Base-by-base conservation (phyloP, 2,113 vertebrate species). In the Pseudopipra pipra region DNA sequence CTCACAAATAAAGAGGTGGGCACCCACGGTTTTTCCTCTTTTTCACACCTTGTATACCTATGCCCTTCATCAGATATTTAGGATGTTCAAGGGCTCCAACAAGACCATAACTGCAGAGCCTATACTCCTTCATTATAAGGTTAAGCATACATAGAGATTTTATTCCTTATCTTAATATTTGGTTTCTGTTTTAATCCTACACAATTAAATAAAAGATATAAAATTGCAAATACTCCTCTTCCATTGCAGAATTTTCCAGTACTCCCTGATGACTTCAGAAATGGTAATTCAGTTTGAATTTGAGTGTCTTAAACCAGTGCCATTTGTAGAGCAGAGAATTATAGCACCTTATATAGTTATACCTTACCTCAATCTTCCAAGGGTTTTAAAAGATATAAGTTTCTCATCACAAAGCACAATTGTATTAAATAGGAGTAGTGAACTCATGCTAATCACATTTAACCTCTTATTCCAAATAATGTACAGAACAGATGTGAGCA, bases 391-490 rank as follows among this genome's bases (percentile, higher is more conserved):
- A 62, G n/a, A 59, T 80, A 1, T 46, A 84, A 93, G 52, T 79
- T 80, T 80, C 75, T 44, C n/a, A 72, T 83, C 41, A 47, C 56
- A 91, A 89, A 72, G 21, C 54, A 84, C 41, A 51, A 44, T 10
- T 66, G 65, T 39, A 84, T 65, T 67, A 82, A 56, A 37, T 6
- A 94, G 85, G 46, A 67, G 30, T 16, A 49, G 59, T 73, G 66
- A 95, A 76, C 31, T 51, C 65, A 49, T 31, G 44, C 44, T 85
- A 89, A 83, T 63, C n/a, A 71, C 44, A 87, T 84, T 83, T 95
- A 71, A 95, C 86, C 70, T 84, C 88, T 84, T 92, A 90, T 78
- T 77, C 58, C 92, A 89, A 92, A 85, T 70, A 92, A 83, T 14
- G 27, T 56, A 76, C 65, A 71, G 46, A 86, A 91, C 58, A 93